Conservation (phyloP, 2,113 vertebrate species). For the Panthera uncia region DNA sequence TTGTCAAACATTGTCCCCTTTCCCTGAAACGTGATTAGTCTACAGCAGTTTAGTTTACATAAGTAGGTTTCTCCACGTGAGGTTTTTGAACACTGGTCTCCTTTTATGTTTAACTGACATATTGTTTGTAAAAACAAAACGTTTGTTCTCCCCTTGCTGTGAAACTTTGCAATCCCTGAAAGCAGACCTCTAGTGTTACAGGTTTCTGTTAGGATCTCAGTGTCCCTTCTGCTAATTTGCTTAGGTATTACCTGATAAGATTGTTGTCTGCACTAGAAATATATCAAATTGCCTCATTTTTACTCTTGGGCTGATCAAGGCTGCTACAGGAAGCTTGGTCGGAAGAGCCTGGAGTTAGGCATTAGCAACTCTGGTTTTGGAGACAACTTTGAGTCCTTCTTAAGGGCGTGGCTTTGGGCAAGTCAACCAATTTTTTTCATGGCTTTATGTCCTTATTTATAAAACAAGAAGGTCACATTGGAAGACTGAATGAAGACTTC, state of each 20-base stretch:
- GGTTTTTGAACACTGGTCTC: background rate
- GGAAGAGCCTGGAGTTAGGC: background rate
- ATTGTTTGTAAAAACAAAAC: background rate
- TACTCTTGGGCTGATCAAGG: background rate
- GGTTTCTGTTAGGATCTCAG: background rate
- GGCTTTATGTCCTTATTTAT: background rate
- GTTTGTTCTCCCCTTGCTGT: background rate
- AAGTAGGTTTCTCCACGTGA: background rate
- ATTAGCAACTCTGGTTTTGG: background rate
- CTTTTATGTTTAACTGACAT: background rate
- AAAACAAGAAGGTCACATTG: background rate
- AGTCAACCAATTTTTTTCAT: background rate
- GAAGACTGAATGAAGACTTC: background rate
- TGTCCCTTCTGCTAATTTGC: background rate
- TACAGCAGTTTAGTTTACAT: background rate
- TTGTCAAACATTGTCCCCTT: background rate
- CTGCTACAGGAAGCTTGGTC: background rate
- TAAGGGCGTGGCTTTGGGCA: background rate
- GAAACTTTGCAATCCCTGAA: background rate
- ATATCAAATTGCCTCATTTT: background rate
- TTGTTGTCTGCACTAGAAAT: background rate
- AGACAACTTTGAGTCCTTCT: background rate
- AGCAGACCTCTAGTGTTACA: background rate
- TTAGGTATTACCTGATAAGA: background rate
- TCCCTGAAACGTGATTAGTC: background rate